Evolutionary conservation across 2,113 vertebrate genomes (phyloP), one percentile per base, ranked within the genome.

Genomic region (Pygoscelis antarcticus): DNA sequence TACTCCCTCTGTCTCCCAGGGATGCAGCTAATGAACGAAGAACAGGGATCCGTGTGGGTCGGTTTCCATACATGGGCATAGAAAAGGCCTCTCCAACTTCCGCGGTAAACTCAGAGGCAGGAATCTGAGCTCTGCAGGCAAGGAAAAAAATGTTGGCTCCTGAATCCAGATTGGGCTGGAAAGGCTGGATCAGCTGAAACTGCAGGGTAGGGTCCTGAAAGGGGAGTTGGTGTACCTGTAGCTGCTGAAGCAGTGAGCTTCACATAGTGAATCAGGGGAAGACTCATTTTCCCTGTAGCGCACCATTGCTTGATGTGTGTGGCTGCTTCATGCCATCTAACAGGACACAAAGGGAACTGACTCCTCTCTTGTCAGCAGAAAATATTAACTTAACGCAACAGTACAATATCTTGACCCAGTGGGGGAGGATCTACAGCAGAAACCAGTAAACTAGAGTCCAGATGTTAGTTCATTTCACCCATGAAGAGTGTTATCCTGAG

Each of bases 1-100:
- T 97, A 87, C 94, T 96, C 91, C 97, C 96, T 97, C 95, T 97
- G 96, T 97, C 96, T 96, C 97, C 96, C 96, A 97, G 96, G 96
- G 96, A 94, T 97, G 92, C 96, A 96, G 95, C 96, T 96, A 94
- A 95, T 94, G 95, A 95, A 92, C 42, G 96, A 97, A 96, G 96
- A 97, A 96, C 95, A 96, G 97, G 97, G 96, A 96, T 94, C 96
- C 85, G 3, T 94, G 94, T 95, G 96, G 97, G 97, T 96, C 95
- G 77, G 96, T 97, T 96, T 97, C 97, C 96, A 89, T 93, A 94
- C 96, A 91, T 66, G 93, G 96, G 96, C 92, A 96, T 96, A 97
- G 95, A 91, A 96, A 97, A 97, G 84, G 90, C 97, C 90, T 97
- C 96, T 97, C 90, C 96, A 94, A 58, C 95, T 96, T 96, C 96